phyloP scores from a whole-genome alignment of 2,797 vertebrate species.

The Mormyrus proboscirostris region DNA sequence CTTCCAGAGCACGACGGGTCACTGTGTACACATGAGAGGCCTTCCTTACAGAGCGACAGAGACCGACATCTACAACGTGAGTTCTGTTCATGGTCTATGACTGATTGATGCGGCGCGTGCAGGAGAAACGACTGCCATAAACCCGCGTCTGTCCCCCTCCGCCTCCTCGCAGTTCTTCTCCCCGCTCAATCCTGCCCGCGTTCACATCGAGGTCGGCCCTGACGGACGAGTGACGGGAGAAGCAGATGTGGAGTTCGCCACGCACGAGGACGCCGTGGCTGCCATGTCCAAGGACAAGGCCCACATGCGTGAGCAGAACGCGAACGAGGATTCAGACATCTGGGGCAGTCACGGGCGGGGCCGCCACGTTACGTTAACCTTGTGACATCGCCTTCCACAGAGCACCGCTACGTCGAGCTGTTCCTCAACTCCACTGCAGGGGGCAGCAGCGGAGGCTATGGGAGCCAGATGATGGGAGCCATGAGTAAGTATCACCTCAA shows the following conservation, averaged over 20 bases:
- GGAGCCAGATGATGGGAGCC: constrained; percentile 89
- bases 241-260: constrained; percentile 96
- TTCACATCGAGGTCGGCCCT: constrained; percentile 93
- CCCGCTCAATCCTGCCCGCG: constrained; percentile 91
- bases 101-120: neutral
- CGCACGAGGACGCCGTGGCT: constrained; percentile 95
- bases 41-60: constrained; percentile 95
- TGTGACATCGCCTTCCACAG: constrained; percentile 37
- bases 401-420: constrained; percentile 74
- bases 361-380: neutral
- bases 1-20: constrained; percentile 96
- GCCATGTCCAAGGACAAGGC: constrained; percentile 99
- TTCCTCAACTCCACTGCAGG: constrained; percentile 75
- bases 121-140: neutral
- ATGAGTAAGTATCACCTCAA: constrained; percentile 65
- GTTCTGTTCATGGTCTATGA: constrained; percentile 31
- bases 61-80: constrained; percentile 94
- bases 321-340: neutral
- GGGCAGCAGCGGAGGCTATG: constrained; percentile 71
- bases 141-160: neutral
- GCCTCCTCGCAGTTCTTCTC: constrained; percentile 81
- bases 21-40: constrained; percentile 98
- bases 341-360: neutral
- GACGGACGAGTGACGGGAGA: constrained; percentile 94
- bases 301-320: constrained; percentile 87